Evolutionary conservation across 2,113 vertebrate species (phyloP), one percentile per base, ranked within the genome.

Genomic region (Cottus gobio): DNA sequence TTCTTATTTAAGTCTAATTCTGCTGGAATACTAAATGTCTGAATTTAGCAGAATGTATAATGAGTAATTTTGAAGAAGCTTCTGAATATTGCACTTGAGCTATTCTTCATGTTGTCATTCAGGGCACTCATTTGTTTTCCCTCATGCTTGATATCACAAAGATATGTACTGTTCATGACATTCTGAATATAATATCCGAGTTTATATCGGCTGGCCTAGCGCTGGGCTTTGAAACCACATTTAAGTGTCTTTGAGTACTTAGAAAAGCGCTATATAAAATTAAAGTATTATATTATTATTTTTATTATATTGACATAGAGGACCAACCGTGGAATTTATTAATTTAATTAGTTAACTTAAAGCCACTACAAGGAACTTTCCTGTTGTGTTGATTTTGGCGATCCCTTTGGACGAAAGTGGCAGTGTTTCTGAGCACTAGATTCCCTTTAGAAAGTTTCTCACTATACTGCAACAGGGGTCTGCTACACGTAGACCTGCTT

Each of bases 31-130:
- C 24, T 61, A 1, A 11, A 42, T 1, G 62, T 66, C 79, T 82
- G 82, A 69, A 75, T 79, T 71, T 71, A 79, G 79, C 71, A 36
- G 75, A 75, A 75, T 72, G 37, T 66, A 72, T 80, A 62, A 80
- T 80, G 67, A 76, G 72, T 30, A 52, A 20, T 66, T 74, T 46
- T 61, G 52, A 84, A 80, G 34, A 60, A 60, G 60, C 64, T 10
- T 39, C 20, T 71, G 60, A 58, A 46, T 39, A 24, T 67, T 70
- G 56, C 54, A 61, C 9, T 52, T 54, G 4, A 56, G 36, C 15
- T 54, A 5, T 54, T 46, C 57, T 72, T 37, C 68, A 64, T 20
- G 10, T 58, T 60, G 37, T 44, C 10, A 22, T 22, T 36, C 8
- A 31, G 9, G 20, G 20, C 20, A 9, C 20, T 42, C 0, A 37